Percentiles rank a stretch among this genome's conserved stretches.
Evolutionary conservation across 2,888 invertebrate genomes (phyloP).

Genomic region (Digitonthophagus gazella): DNA sequence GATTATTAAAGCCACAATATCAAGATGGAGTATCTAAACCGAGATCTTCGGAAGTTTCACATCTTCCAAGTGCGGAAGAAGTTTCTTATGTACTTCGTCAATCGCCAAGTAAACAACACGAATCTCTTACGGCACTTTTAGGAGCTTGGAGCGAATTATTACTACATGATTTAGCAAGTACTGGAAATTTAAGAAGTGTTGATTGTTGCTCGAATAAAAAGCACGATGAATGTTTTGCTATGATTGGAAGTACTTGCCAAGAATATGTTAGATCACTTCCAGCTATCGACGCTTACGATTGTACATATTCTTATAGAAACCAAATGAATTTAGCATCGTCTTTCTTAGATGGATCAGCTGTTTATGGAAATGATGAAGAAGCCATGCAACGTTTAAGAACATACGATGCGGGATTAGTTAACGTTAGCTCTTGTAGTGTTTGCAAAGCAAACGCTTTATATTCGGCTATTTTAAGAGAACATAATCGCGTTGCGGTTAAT

Average conservation of each 20-base stretch:
- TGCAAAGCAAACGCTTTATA: slow-evolving; percentile 71
- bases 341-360: slow-evolving; percentile 78
- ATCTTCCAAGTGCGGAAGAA: slow-evolving; percentile 60
- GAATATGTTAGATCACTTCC: slow-evolving; percentile 73
- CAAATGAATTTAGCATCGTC: slow-evolving; percentile 84
- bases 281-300: slow-evolving; percentile 60
- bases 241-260: slow-evolving; percentile 54
- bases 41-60: slow-evolving; percentile 44
- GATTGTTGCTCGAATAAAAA: slow-evolving; percentile 48
- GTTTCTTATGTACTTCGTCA: slow-evolving; percentile 60
- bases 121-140: slow-evolving; percentile 73
- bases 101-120: slow-evolving; percentile 61
- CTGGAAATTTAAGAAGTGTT: slow-evolving; percentile 60
- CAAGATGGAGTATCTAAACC: slow-evolving; percentile 64
- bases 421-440: slow-evolving; percentile 63
- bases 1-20: slow-evolving; percentile 71
- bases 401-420: slow-evolving; percentile 70
- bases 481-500: slow-evolving; percentile 74
- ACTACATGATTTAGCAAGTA: slow-evolving; percentile 68
- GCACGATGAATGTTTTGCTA: slow-evolving; percentile 59
- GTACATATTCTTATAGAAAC: slow-evolving; percentile 67
- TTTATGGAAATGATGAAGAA: slow-evolving; percentile 77
- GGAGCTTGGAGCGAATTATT: slow-evolving; percentile 80
- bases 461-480: slow-evolving; percentile 70
- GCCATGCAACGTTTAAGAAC: slow-evolving; percentile 68